Evolutionary conservation across 2,113 vertebrate genomes (phyloP).

Genomic region (Anseranas semipalmata): DNA sequence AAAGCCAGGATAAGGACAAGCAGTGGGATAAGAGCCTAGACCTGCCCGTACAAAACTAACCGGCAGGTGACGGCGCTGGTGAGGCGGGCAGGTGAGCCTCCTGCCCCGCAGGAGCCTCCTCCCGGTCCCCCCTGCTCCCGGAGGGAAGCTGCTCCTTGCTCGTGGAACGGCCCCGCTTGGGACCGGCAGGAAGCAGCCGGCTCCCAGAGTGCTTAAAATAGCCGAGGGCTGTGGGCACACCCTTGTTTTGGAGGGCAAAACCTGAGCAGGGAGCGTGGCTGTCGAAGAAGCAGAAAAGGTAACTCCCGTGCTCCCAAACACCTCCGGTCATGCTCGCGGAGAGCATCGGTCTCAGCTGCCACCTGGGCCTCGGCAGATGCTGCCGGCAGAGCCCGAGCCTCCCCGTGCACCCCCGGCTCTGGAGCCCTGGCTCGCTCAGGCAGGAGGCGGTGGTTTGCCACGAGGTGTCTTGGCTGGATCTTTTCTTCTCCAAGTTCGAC

Average conservation of each 20-base stretch:
- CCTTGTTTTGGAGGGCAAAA: slow-evolving; percentile 45
- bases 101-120: neutral
- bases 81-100: fast-evolving
- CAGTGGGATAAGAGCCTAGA: fast-evolving
- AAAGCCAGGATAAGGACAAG: neutral
- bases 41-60: neutral
- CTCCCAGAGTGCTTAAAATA: slow-evolving; percentile 44
- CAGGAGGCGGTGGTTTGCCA: neutral
- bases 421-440: fast-evolving
- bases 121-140: fast-evolving
- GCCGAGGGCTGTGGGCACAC: slow-evolving; percentile 11
- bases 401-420: neutral
- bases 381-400: neutral
- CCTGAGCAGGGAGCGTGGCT: neutral
- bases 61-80: fast-evolving
- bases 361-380: no score
- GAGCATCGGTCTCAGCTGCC: fast-evolving
- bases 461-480: fast-evolving
- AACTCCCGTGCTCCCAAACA: neutral
- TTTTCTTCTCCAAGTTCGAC: neutral
- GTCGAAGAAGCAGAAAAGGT: neutral
- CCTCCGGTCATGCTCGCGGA: fast-evolving
- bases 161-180: fast-evolving
- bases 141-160: neutral
- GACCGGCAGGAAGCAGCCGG: slow-evolving; percentile 1